These are phyloP conservation scores for Columba guinea DNA, from an alignment of 2,797 vertebrate genomes.

Conservation along the genomic window DNA sequence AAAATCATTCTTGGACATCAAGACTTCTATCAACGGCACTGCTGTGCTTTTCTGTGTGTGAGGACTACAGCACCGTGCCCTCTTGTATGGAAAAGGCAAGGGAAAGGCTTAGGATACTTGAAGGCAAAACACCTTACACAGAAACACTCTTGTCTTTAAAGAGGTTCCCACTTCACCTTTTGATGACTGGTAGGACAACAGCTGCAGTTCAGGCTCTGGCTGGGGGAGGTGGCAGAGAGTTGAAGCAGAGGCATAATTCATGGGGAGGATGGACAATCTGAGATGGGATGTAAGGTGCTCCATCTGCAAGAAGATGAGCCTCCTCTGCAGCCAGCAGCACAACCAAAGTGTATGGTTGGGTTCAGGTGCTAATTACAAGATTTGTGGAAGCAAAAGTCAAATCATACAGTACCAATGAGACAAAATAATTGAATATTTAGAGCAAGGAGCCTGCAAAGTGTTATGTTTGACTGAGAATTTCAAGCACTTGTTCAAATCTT, in stretches of 20 bases:
- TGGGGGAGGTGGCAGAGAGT: neutral
- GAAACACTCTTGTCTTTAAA: neutral
- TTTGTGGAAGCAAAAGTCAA: neutral
- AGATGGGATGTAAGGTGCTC: neutral
- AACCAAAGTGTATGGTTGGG: neutral
- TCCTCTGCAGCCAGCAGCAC: neutral
- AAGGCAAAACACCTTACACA: neutral
- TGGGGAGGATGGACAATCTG: neutral
- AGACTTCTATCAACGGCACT: neutral
- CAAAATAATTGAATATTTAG: neutral
- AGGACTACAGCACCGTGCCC: rapidly evolving
- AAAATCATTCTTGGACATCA: neutral
- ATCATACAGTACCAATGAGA: neutral
- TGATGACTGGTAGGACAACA: neutral
- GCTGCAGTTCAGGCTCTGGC: neutral
- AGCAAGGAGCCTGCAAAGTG: neutral
- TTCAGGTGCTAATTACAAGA: neutral
- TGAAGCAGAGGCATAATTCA: neutral
- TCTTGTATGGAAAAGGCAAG: rapidly evolving
- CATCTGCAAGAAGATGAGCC: neutral
- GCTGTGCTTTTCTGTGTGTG: neutral
- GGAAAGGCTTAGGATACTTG: rapidly evolving
- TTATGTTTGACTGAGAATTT: neutral
- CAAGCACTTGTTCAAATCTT: neutral
- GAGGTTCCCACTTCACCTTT: neutral